phyloP scores from a whole-genome alignment of 2,113 vertebrate genomes.

The Bostrychus sinensis region DNA sequence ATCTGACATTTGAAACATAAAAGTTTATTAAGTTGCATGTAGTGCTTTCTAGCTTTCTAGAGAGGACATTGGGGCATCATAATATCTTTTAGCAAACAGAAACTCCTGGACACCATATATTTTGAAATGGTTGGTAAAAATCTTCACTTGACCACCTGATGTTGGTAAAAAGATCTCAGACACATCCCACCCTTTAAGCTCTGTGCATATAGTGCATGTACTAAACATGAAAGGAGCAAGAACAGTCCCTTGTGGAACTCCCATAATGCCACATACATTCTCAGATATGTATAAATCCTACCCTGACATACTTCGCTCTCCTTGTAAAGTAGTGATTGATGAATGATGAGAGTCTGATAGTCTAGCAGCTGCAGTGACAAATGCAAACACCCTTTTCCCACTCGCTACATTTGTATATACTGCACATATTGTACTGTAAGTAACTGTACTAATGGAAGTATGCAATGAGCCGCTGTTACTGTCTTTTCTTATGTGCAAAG shows the following conservation, averaged over 20 bases:
- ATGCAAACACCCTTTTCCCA: not conserved
- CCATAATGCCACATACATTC: not conserved
- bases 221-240: not conserved
- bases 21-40: too few relatives aligned
- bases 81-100: too few relatives aligned
- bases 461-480: not conserved
- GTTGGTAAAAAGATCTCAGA: too few relatives aligned
- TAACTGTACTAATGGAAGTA: not conserved
- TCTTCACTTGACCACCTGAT: too few relatives aligned
- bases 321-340: not conserved
- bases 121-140: too few relatives aligned
- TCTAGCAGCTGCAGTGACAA: not conserved
- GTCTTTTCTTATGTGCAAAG: not conserved
- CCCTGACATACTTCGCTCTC: not conserved
- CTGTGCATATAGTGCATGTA: not conserved
- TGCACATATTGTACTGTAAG: not conserved
- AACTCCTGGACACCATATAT: too few relatives aligned
- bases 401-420: not conserved
- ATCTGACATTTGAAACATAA: too few relatives aligned
- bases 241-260: not conserved
- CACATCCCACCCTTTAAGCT: too few relatives aligned
- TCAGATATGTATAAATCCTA: not conserved
- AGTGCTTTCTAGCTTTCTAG: too few relatives aligned
- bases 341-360: not conserved
- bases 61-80: too few relatives aligned